These are phyloP conservation scores for Sebastes schlegelii DNA, from an alignment of 2,113 vertebrate genomes.

Conservation along the genomic window DNA sequence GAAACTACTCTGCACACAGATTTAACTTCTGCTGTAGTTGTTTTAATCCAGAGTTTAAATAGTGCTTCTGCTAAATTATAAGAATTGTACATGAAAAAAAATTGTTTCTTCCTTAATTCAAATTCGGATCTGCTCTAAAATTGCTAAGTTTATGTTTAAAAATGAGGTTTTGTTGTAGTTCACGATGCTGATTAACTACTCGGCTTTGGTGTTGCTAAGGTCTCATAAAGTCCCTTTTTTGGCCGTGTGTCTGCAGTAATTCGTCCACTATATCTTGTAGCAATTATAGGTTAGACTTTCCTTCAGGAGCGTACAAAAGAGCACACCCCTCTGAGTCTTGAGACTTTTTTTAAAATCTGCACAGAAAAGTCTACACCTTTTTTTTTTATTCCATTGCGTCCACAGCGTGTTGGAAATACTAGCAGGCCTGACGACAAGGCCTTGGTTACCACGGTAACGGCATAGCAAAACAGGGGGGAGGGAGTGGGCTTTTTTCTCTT, in stretches of 20 bases:
- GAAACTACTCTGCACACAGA: neutral
- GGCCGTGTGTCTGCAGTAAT: constrained; percentile 6
- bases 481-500: constrained; percentile 44
- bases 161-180: neutral
- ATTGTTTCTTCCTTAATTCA: neutral
- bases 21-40: neutral
- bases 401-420: constrained; percentile 38
- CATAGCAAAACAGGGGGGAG: constrained; percentile 71
- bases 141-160: neutral
- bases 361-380: constrained; percentile 24
- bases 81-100: neutral
- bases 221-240: neutral
- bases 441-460: constrained; percentile 66
- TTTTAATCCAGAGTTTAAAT: neutral
- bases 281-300: constrained; percentile 33
- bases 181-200: neutral
- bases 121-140: neutral
- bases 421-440: constrained; percentile 46
- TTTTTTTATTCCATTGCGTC: neutral
- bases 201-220: neutral
- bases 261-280: neutral
- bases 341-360: constrained; percentile 23
- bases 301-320: neutral
- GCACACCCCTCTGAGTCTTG: neutral
- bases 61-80: neutral